These are phyloP conservation scores for Drosophila prosaltans DNA, from an alignment of 1,140 invertebrate species.

Conservation along the genomic window DNA sequence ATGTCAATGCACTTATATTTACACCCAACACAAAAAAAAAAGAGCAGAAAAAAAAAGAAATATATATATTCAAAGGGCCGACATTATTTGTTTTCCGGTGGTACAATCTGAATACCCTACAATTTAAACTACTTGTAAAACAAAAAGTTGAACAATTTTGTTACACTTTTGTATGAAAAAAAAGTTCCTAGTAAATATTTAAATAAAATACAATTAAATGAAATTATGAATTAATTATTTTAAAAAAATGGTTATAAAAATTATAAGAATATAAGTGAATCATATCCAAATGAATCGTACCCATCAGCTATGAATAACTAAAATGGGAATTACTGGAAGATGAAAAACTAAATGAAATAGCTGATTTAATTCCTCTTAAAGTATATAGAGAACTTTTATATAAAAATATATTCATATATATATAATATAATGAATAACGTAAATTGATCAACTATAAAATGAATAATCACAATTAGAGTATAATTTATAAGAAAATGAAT, in stretches of 20 bases:
- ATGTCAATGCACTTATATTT: slow-evolving; percentile 68
- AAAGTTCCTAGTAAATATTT: too few species aligned
- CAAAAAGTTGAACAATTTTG: too few species aligned
- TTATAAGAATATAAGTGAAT: too few species aligned
- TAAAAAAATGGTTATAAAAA: too few species aligned
- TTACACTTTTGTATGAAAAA: too few species aligned
- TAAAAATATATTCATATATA: neutral
- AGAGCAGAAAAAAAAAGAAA: slow-evolving; percentile 21
- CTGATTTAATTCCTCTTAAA: too few species aligned
- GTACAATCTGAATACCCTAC: neutral
- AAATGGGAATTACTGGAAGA: neutral
- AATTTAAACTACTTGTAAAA: neutral
- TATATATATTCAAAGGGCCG: neutral
- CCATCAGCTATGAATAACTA: neutral
- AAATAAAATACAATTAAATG: too few species aligned
- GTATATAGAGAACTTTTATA: too few species aligned
- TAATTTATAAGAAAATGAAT: too few species aligned
- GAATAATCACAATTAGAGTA: neutral
- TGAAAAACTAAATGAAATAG: slow-evolving; percentile 7
- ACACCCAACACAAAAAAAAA: slow-evolving; percentile 32
- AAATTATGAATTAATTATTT: too few species aligned
- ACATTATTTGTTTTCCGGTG: neutral
- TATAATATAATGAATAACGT: slow-evolving; percentile 9
- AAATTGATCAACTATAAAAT: neutral
- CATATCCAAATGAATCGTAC: too few species aligned